Percentiles rank a stretch among this genome's conserved stretches.
These are phyloP conservation scores for Neotoxoptera formosana DNA, from an alignment of 1,140 invertebrate genomes.

Conservation along the genomic window DNA sequence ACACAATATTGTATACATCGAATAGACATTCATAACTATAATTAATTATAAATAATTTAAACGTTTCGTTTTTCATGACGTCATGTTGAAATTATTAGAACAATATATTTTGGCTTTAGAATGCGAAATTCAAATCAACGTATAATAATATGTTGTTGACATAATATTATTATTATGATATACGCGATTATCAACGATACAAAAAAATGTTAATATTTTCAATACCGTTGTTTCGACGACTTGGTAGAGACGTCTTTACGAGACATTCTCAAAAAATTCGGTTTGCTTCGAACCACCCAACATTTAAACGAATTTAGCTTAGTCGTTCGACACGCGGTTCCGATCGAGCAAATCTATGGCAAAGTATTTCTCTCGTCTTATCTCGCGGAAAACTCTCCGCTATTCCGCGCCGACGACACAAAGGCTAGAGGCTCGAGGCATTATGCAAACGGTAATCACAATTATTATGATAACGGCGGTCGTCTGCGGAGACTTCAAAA, in stretches of 20 bases:
- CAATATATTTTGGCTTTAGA: background rate
- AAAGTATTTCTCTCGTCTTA: background rate
- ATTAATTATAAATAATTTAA: background rate
- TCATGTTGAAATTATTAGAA: no score
- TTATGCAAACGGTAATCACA: background rate
- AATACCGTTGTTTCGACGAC: no score
- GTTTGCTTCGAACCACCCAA: no score
- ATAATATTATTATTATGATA: no score
- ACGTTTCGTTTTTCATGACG: background rate
- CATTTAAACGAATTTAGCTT: background rate
- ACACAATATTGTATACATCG: background rate
- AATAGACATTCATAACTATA: background rate
- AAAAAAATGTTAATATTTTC: no score
- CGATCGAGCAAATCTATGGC: background rate
- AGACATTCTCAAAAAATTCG: no score
- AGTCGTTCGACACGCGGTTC: background rate
- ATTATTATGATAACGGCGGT: background rate
- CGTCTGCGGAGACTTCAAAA: background rate
- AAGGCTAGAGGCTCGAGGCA: background rate
- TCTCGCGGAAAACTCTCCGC: background rate
- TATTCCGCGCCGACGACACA: background rate
- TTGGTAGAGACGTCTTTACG: no score
- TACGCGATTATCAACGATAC: no score
- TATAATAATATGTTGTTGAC: background rate
- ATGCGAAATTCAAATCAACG: background rate